Base-by-base conservation (phyloP, 2,797 vertebrate genomes). In the Pipistrellus pygmaeus region DNA sequence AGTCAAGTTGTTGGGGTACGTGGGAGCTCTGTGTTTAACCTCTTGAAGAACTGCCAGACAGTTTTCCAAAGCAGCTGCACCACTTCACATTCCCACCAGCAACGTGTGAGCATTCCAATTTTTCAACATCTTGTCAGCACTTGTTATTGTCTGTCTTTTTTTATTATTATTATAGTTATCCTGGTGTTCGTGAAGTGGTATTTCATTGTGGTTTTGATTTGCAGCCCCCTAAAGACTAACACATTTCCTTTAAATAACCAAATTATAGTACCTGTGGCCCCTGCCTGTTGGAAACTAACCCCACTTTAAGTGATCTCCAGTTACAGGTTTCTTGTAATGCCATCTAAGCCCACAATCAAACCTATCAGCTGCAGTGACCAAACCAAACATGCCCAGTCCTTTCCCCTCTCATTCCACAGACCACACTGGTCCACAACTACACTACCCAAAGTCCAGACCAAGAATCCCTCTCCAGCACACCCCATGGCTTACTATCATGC, bases 91-190 rank as follows among this genome's bases (percentile, higher is more conserved):
- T 68, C 17, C 48, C 7, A 69, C 15, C 21, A 53, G 60, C 38
- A 32, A 13, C 10, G 3, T 17, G n/a, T 30, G 62, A 64, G 30
- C 14, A 0, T n/a, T n/a, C 62, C 30, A 64, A 64, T 64, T 35
- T 13, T 32, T 82, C 32, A 10, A 81, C n/a, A n/a, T 32, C 82
- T 90, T 12, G 3, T 6, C 88, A 85, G 41, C 48, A 21, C 38
- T 93, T 94, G 8, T 8, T 85, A 68, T 13, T 68, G 66, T 80
- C 35, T 66, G 18, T 85, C 57, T 68, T 82, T 94, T 80, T 78
- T 69, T 27, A 57, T 9, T 10, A 0, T 60, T 21, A 75, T 12
- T 13, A 0, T 1, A 41, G 51, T 60, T 48, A 76, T 82, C 41
- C 69, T 41, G 12, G 41, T 41, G 60, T 11, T 7, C 18, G n/a